phyloP scores from a whole-genome alignment of 2,888 invertebrate species.

The Drosophila atripex region DNA sequence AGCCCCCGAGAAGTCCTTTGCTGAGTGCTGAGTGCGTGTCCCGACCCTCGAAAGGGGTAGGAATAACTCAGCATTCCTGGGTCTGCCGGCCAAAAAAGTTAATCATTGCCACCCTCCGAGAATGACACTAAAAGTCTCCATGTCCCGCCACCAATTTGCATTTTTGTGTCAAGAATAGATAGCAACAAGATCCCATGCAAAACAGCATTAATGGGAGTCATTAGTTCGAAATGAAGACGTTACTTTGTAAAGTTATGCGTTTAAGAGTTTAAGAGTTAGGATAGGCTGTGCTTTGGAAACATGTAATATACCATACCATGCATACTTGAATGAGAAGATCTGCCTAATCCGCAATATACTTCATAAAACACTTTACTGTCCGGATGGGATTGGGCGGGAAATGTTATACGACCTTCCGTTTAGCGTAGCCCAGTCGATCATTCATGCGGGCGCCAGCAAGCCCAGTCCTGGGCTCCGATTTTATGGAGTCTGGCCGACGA shows the following conservation, averaged over 20 bases:
- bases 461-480: slow-evolving; percentile 34
- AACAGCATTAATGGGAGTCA: slow-evolving; percentile 5
- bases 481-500: slow-evolving; percentile 28
- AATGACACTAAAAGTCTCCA: slow-evolving; percentile 33
- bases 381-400: slow-evolving; percentile 14
- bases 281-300: too few relatives aligned
- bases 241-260: too few relatives aligned
- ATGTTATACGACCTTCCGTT: slow-evolving; percentile 37
- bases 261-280: too few relatives aligned
- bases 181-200: background rate
- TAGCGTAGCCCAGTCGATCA: slow-evolving; percentile 26
- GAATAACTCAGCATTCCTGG: slow-evolving; percentile 55
- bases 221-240: slow-evolving; percentile 7
- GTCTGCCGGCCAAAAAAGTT: slow-evolving; percentile 29
- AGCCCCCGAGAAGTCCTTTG: slow-evolving; percentile 34
- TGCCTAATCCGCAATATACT: too few relatives aligned
- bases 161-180: slow-evolving; percentile 16
- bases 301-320: too few relatives aligned
- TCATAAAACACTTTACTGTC: background rate
- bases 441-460: slow-evolving; percentile 34
- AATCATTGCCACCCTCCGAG: slow-evolving; percentile 16
- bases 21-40: slow-evolving; percentile 10
- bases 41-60: slow-evolving; percentile 11
- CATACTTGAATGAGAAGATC: too few relatives aligned
- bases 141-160: slow-evolving; percentile 50